These are phyloP conservation scores for Brachylomia viminalis DNA, from an alignment of 2,888 invertebrate genomes.

Conservation along the genomic window DNA sequence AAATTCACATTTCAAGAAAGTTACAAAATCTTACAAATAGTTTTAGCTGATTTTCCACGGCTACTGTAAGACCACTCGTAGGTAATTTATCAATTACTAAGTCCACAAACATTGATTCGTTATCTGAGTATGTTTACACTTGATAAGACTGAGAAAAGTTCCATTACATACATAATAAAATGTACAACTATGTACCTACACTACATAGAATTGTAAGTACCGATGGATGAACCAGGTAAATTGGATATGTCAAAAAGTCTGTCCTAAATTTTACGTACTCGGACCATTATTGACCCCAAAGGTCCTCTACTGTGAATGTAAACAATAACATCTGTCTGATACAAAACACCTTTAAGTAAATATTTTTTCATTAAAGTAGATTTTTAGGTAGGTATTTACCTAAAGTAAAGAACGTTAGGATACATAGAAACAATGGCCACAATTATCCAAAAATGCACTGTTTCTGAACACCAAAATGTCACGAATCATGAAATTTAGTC, in stretches of 20 bases:
- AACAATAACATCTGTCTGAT: not conserved
- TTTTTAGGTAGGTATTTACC: not conserved
- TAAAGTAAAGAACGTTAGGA: not conserved
- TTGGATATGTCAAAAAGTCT: not conserved
- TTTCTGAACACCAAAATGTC: not conserved
- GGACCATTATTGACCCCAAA: not conserved
- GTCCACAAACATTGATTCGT: constrained; percentile 22
- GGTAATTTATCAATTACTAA: constrained; percentile 25
- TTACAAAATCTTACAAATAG: constrained; percentile 23
- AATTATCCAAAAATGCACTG: not conserved
- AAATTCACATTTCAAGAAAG: constrained; percentile 8
- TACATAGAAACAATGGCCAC: not conserved
- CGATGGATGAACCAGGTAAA: not conserved
- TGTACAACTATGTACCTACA: not conserved
- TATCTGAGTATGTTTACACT: constrained; percentile 10
- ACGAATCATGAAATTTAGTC: not conserved
- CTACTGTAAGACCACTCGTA: constrained; percentile 16
- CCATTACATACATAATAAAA: not conserved
- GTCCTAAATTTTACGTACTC: not conserved
- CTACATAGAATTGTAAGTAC: no score
- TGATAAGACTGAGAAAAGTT: constrained; percentile 25
- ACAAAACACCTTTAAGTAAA: not conserved
- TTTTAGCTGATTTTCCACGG: constrained; percentile 17
- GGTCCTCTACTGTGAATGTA: not conserved
- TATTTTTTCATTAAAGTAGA: not conserved